A percentile compares a stretch with the other conserved stretches of the same genome.
phyloP scores from a whole-genome alignment of 2,888 invertebrate species.

The Diaprepes abbreviatus region DNA sequence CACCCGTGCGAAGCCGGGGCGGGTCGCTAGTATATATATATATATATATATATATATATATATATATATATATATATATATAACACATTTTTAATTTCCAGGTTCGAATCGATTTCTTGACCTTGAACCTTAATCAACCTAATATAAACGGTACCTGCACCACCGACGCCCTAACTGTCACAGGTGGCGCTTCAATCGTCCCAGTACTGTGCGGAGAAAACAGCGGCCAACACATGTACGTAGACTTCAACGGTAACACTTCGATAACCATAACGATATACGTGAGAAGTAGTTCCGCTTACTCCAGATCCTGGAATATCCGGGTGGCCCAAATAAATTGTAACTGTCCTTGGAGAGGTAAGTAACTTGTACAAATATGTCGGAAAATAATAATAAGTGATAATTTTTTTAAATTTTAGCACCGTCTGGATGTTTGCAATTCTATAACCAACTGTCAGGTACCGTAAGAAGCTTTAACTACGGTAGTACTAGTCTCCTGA shows the following conservation, averaged over 20 bases:
- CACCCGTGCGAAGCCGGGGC: no score
- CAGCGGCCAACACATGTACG: constrained; percentile 82
- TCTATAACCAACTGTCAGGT: constrained; percentile 75
- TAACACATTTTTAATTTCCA: constrained; percentile 64
- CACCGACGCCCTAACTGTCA: constrained; percentile 78
- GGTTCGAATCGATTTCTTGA: constrained; percentile 83
- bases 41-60: no score
- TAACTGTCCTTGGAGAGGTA: constrained; percentile 77
- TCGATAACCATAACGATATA: constrained; percentile 76
- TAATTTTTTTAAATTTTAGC: constrained; percentile 70
- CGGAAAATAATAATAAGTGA: no score
- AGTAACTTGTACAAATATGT: no score
- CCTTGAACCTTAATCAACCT: constrained; percentile 80
- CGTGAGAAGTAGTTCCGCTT: constrained; percentile 73
- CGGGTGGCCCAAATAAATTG: constrained; percentile 80
- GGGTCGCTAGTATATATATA: no score
- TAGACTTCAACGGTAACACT: constrained; percentile 79
- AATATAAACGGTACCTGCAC: constrained; percentile 79
- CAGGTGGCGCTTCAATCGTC: constrained; percentile 77
- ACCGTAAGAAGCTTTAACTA: constrained; percentile 84
- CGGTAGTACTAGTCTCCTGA: constrained; percentile 69
- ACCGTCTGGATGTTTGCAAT: constrained; percentile 84
- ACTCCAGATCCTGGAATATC: constrained; percentile 81
- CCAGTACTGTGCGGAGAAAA: constrained; percentile 88
- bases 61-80: neutral